Percentiles rank a stretch among this genome's conserved stretches.
These are phyloP conservation scores for Burhinus oedicnemus DNA, from an alignment of 2,113 vertebrate species.

Conservation along the genomic window DNA sequence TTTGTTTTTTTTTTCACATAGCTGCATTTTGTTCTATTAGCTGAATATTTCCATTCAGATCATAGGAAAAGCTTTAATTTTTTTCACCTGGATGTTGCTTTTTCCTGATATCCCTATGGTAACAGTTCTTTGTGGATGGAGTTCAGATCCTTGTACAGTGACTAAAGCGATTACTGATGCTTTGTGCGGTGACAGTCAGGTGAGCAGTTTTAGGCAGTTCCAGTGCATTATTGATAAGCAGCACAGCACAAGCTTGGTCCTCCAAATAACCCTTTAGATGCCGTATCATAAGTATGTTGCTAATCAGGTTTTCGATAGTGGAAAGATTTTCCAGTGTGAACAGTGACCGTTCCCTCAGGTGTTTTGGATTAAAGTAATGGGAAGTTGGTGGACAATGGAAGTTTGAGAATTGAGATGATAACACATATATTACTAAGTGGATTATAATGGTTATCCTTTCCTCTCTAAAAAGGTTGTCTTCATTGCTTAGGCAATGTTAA, in stretches of 20 bases:
- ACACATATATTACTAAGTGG: not conserved
- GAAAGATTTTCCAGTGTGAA: not conserved
- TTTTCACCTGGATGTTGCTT: not conserved
- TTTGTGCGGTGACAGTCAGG: not conserved
- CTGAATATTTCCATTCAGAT: not conserved
- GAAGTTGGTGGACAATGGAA: not conserved
- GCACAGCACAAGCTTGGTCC: not conserved
- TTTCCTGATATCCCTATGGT: not conserved
- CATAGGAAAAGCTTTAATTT: not conserved
- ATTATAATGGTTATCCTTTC: not conserved
- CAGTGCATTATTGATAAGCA: not conserved
- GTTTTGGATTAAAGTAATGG: not conserved
- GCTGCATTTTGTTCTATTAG: not conserved
- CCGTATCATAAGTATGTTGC: not conserved
- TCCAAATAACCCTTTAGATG: not conserved
- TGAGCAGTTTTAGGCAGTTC: not conserved
- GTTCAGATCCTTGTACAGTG: not conserved
- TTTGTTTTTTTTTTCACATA: not conserved
- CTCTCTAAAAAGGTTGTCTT: not conserved
- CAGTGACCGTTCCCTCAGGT: not conserved
- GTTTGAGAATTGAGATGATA: not conserved
- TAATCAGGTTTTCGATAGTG: not conserved
- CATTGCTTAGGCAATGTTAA: not conserved
- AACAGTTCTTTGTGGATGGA: not conserved
- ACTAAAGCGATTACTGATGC: not conserved